phyloP scores from a whole-genome alignment of 2,888 invertebrate species.

The Eupithecia vulgata region DNA sequence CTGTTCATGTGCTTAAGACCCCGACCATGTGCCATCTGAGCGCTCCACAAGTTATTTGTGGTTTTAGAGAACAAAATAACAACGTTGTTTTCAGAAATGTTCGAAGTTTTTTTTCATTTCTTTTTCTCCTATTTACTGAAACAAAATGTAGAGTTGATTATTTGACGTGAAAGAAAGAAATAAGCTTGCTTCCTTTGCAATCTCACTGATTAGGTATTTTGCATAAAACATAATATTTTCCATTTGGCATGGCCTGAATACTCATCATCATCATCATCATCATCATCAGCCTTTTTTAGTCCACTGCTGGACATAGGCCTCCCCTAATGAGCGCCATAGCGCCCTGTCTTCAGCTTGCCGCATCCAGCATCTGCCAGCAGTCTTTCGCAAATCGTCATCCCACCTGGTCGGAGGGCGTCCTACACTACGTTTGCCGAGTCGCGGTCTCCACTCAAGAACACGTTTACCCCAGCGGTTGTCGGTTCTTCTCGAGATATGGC shows the following conservation, averaged over 20 bases:
- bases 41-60: background rate
- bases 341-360: no score
- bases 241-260: background rate
- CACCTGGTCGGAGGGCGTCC: no score
- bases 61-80: conserved; percentile 5
- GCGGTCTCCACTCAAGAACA: no score
- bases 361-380: no score
- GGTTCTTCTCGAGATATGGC: no score
- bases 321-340: no score
- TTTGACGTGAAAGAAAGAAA: conserved; percentile 8
- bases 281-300: no score
- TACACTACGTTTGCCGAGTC: no score
- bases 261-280: background rate
- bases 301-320: no score
- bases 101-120: conserved; percentile 2
- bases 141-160: conserved; percentile 6
- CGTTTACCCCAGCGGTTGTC: no score
- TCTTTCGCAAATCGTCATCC: no score
- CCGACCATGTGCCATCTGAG: background rate
- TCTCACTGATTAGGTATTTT: background rate
- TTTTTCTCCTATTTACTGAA: background rate
- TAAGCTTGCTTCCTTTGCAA: conserved; percentile 3
- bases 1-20: no score
- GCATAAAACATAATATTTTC: background rate
- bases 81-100: conserved; percentile 8